A percentile compares a stretch with the other conserved stretches of the same genome.
These are phyloP conservation scores for Varanus salvator DNA, from an alignment of 2,113 vertebrate genomes.

Conservation along the genomic window DNA sequence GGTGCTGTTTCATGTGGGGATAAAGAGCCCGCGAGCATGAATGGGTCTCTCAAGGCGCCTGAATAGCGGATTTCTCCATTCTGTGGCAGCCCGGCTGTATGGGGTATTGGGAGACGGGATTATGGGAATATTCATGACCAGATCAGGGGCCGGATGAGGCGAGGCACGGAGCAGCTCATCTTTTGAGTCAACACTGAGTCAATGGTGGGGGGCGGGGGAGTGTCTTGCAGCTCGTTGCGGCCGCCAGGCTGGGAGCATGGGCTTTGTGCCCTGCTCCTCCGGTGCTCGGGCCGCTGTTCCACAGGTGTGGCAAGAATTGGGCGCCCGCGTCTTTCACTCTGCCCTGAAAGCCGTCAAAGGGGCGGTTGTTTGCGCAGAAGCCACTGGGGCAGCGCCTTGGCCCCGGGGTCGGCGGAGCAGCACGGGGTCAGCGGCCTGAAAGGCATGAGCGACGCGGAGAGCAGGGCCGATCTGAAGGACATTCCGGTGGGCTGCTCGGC, in stretches of 20 bases:
- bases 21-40: slow-evolving; percentile 83
- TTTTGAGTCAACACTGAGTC: slow-evolving; percentile 90
- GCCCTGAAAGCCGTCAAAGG: slow-evolving; percentile 10
- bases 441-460: neutral
- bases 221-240: slow-evolving; percentile 32
- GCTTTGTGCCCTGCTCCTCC: slow-evolving; percentile 56
- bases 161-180: slow-evolving; percentile 92
- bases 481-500: neutral
- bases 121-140: slow-evolving; percentile 97
- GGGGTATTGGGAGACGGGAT: slow-evolving; percentile 87
- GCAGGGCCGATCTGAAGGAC: neutral
- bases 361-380: neutral
- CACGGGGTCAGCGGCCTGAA: neutral
- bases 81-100: slow-evolving; percentile 75
- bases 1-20: slow-evolving; percentile 89
- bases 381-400: neutral
- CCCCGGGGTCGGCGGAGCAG: neutral
- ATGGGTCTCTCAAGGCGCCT: slow-evolving; percentile 73
- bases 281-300: slow-evolving; percentile 34
- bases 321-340: slow-evolving; percentile 10
- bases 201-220: slow-evolving; percentile 77
- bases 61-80: slow-evolving; percentile 72
- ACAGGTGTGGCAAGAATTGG: slow-evolving; percentile 13
- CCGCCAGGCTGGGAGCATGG: slow-evolving; percentile 42
- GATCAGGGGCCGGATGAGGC: slow-evolving; percentile 89